A percentile compares a stretch with the other conserved stretches of the same genome.
Conservation (phyloP, 2,113 vertebrate species). For the Indicator indicator region DNA sequence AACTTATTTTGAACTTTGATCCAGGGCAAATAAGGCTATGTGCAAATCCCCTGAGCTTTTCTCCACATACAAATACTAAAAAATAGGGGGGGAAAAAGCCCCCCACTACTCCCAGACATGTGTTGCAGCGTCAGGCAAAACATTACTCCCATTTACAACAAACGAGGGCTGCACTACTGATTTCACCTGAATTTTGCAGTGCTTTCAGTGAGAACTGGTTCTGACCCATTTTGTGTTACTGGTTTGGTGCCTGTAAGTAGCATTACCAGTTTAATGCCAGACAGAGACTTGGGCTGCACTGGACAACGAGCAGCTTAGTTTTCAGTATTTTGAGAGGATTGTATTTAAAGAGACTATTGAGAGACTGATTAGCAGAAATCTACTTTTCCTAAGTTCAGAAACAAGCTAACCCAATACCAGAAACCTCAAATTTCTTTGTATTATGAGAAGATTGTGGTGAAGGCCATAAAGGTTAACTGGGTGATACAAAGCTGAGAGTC, state of each 20-base stretch:
- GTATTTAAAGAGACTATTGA: not conserved
- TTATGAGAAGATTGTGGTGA: not conserved
- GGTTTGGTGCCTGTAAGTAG: slow-evolving; percentile 27
- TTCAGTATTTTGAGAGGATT: slow-evolving; percentile 38
- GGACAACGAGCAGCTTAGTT: slow-evolving; percentile 52
- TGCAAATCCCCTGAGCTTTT: not conserved
- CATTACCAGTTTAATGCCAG: slow-evolving; percentile 49
- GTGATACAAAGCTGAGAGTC: not conserved
- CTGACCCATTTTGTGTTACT: not conserved
- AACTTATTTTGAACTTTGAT: not conserved
- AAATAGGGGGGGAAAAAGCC: not conserved
- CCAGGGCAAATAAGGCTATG: not conserved
- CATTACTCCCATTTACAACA: not conserved
- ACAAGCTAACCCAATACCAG: not conserved
- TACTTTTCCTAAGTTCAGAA: slow-evolving; percentile 4
- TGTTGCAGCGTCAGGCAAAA: not conserved
- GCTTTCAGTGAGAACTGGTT: not conserved
- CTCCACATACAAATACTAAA: not conserved
- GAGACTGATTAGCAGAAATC: slow-evolving; percentile 30
- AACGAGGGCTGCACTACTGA: not conserved
- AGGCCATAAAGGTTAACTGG: not conserved
- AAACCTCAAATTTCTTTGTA: not conserved
- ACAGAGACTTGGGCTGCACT: not conserved
- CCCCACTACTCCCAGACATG: not conserved
- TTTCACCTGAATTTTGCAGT: not conserved